phyloP scores from a whole-genome alignment of 2,888 invertebrate genomes.

The Cephus sareptanus region DNA sequence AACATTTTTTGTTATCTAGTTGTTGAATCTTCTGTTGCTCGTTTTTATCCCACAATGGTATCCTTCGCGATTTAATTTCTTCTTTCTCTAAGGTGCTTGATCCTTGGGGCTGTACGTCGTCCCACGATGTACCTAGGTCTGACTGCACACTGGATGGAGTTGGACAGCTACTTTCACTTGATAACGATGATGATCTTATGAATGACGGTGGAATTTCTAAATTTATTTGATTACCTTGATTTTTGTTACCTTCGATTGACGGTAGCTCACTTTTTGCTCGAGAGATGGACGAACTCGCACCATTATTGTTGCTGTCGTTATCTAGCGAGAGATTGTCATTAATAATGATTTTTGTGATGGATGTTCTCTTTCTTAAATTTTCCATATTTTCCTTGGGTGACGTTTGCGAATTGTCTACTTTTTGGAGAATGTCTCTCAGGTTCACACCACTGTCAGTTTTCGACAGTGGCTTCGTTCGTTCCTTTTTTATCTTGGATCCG shows the following conservation, averaged over 20 bases:
- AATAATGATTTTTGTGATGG: conserved; percentile 57
- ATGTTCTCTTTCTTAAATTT: conserved; percentile 56
- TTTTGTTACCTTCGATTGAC: conserved; percentile 1
- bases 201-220: conserved; percentile 45
- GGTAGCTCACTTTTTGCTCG: conserved; percentile 38
- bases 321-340: conserved; percentile 46
- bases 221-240: conserved; percentile 34
- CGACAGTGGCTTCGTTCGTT: neutral
- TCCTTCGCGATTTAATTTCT: conserved; percentile 17
- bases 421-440: conserved; percentile 57
- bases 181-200: conserved; percentile 50
- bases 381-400: conserved; percentile 56
- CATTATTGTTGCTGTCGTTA: conserved; percentile 28
- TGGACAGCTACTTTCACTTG: conserved; percentile 57
- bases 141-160: conserved; percentile 56
- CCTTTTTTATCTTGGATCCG: neutral
- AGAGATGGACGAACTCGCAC: conserved; percentile 17
- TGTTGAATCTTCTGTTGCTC: conserved; percentile 13
- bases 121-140: conserved; percentile 56
- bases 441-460: conserved; percentile 43
- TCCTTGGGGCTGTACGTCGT: conserved; percentile 45
- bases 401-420: conserved; percentile 46
- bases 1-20: neutral
- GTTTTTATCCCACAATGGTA: conserved; percentile 20
- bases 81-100: conserved; percentile 45